Base-by-base conservation (phyloP, 2,113 vertebrate species). In the Acrocephalus arundinaceus region DNA sequence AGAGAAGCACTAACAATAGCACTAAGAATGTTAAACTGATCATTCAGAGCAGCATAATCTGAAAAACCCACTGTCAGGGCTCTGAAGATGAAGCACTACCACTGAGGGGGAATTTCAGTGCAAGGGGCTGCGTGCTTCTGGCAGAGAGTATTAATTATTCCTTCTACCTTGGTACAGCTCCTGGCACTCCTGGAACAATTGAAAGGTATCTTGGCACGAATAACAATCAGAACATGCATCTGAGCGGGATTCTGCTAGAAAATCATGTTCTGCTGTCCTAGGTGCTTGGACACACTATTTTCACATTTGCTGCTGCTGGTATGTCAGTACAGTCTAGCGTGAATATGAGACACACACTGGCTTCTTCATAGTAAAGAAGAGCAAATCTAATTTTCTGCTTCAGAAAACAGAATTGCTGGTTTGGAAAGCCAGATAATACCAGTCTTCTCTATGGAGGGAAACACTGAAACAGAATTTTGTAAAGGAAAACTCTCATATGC, bases 311-410 rank as follows among this genome's bases (percentile, higher is more conserved):
- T 88, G 48, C 55, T 85, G 55, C 77, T 82, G 49, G 12, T 79
- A 30, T 70, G 80, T 87, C 85, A 91, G 68, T 66, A 96, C 51
- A 79, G 33, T 46, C 76, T 91, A 55, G 52, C 1, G 0, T 88
- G 76, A 93, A 93, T 85, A 59, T 15, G 43, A 70, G 70, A 82
- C 37, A 72, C 48, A 85, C 67, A 18, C 22, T 75, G 88, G 31
- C 66, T 93, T 89, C 79, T 89, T 62, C 72, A 75, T 20, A 66
- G 67, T 45, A 83, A 83, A 93, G 49, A 87, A 62, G 33, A 73
- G 55, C 85, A 89, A 93, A 91, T 63, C 93, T 93, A 87, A 96
- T 97, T 97, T 97, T 97, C 93, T 93, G 93, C 93, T 95, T 94
- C 95, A 95, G 91, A 78, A 96, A 94, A 90, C 90, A 92, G 76